Conservation (phyloP, 2,113 vertebrate species). For the Microtus richardsoni region DNA sequence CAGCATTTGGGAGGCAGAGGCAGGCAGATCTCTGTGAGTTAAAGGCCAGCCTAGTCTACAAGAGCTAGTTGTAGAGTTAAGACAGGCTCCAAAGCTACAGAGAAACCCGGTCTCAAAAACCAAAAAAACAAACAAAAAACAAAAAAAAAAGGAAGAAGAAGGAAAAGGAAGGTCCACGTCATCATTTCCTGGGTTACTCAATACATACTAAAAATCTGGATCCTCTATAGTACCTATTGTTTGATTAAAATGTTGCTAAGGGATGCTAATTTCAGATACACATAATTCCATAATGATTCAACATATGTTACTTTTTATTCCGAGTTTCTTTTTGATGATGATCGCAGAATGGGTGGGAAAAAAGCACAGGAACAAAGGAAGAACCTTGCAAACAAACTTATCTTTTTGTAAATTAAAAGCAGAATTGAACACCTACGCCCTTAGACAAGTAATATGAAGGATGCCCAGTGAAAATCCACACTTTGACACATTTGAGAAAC, state of each 20-base stretch:
- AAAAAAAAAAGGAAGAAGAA: too few species aligned
- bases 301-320: neutral
- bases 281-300: neutral
- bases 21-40: too few species aligned
- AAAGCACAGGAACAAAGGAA: neutral
- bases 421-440: neutral
- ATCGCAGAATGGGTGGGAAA: neutral
- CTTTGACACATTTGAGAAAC: conserved; percentile 5
- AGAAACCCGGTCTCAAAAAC: too few species aligned
- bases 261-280: neutral
- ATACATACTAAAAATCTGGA: neutral
- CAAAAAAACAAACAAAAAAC: too few species aligned
- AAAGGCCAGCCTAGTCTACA: too few species aligned
- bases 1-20: too few species aligned
- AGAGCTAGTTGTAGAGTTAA: too few species aligned
- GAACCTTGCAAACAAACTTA: conserved; percentile 2
- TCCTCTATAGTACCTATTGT: neutral
- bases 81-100: too few species aligned
- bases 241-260: neutral
- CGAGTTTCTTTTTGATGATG: neutral
- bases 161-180: neutral
- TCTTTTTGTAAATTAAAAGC: neutral
- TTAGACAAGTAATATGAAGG: neutral
- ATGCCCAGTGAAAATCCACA: neutral
- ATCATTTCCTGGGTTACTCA: neutral